These are phyloP conservation scores for Eupeodes luniger DNA, from an alignment of 2,888 invertebrate genomes.

Conservation along the genomic window DNA sequence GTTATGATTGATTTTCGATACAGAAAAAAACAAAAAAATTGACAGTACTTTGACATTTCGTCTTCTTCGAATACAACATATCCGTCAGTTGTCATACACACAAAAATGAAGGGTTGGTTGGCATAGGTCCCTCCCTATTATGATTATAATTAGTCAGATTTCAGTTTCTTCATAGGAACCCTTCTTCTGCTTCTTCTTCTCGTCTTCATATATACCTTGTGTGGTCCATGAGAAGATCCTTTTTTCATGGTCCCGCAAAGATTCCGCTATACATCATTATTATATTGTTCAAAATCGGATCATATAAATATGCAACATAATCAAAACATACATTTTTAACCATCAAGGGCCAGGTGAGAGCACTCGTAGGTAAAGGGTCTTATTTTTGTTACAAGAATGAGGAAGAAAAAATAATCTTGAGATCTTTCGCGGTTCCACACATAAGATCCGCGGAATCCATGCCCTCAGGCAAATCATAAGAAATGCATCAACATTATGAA, in stretches of 20 bases:
- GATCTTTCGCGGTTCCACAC: conserved; percentile 59
- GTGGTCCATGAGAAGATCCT: conserved; percentile 62
- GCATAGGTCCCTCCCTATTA: conserved; percentile 18
- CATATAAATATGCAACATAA: conserved; percentile 62
- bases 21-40: conserved; percentile 13
- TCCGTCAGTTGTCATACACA: conserved; percentile 49
- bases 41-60: conserved; percentile 52
- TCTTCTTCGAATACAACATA: conserved; percentile 20
- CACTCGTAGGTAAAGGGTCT: conserved; percentile 16
- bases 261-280: conserved; percentile 65
- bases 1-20: conserved; percentile 51
- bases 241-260: conserved; percentile 23
- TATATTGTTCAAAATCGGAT: conserved; percentile 65
- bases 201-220: background rate
- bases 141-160: conserved; percentile 64
- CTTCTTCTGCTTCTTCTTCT: background rate
- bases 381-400: background rate
- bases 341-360: conserved; percentile 33
- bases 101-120: background rate
- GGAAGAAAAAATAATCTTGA: background rate
- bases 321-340: conserved; percentile 52
- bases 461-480: conserved; percentile 27
- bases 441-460: conserved; percentile 55
- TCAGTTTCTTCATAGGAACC: conserved; percentile 9
- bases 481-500: conserved; percentile 5